Evolutionary conservation across 92 coral and sea anemone genomes (phyloP).

Genomic region (Palythoa grandis): DNA sequence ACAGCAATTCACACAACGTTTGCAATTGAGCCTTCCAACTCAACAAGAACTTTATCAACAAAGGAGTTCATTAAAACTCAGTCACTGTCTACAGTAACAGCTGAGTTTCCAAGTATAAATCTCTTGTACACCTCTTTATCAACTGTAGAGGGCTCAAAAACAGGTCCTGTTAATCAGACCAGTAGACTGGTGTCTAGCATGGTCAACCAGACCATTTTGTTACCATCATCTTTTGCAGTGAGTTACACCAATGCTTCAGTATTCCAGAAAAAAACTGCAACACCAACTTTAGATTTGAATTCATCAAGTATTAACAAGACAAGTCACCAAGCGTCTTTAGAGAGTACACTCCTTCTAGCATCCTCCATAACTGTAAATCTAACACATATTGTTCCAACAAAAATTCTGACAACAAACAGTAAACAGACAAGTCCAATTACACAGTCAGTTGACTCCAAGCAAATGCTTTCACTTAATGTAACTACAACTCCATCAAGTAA

Average conservation of each 20-base stretch:
- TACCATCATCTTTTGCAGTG: background rate
- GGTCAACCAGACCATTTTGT: background rate
- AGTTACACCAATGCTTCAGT: background rate
- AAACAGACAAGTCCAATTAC: background rate
- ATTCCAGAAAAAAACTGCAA: background rate
- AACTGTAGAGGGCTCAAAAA: background rate
- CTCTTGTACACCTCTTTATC: background rate
- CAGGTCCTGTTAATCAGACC: constrained; percentile 5
- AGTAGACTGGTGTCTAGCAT: background rate
- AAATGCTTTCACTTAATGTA: constrained; percentile 9
- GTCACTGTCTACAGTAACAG: background rate
- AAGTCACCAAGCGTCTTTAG: background rate
- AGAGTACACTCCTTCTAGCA: background rate
- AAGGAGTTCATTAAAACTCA: background rate
- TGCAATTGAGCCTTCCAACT: background rate
- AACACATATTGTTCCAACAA: background rate
- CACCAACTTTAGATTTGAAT: background rate
- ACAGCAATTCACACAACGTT: background rate
- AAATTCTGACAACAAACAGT: background rate
- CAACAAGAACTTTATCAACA: background rate
- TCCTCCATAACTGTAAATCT: background rate
- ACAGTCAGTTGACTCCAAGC: background rate
- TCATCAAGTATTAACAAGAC: background rate
- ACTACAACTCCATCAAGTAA: background rate
- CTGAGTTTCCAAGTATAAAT: background rate